Conservation (phyloP, 2,113 vertebrate species). For the Agelaius phoeniceus region DNA sequence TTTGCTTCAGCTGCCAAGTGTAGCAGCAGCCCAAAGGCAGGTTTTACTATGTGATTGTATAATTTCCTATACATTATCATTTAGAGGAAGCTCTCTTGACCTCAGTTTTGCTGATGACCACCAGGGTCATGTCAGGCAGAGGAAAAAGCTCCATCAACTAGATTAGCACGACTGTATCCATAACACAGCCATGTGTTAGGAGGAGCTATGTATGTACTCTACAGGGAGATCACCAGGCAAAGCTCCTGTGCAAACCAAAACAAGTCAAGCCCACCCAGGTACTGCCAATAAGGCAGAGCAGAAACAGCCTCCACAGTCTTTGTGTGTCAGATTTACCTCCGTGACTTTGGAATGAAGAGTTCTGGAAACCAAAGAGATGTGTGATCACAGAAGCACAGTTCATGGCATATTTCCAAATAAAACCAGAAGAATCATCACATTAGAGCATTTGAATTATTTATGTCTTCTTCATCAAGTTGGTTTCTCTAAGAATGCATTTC, state of each 20-base stretch:
- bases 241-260: not conserved
- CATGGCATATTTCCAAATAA: not conserved
- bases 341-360: not conserved
- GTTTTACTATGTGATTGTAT: not conserved
- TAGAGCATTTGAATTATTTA: not conserved
- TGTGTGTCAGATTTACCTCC: not conserved
- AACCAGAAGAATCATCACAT: not conserved
- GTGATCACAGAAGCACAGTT: not conserved
- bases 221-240: not conserved
- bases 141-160: not conserved
- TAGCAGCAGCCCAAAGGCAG: not conserved
- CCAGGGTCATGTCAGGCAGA: not conserved
- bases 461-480: not conserved
- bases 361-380: not conserved
- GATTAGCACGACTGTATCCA: not conserved
- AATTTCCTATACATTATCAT: not conserved
- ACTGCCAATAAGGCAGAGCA: not conserved
- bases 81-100: not conserved
- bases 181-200: not conserved
- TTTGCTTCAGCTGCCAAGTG: not conserved
- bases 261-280: not conserved
- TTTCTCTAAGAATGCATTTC: not conserved
- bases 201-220: not conserved
- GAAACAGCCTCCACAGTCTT: not conserved
- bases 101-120: not conserved